Evolutionary conservation across 2,113 vertebrate species (phyloP).

Genomic region (Pterocles burchelli): DNA sequence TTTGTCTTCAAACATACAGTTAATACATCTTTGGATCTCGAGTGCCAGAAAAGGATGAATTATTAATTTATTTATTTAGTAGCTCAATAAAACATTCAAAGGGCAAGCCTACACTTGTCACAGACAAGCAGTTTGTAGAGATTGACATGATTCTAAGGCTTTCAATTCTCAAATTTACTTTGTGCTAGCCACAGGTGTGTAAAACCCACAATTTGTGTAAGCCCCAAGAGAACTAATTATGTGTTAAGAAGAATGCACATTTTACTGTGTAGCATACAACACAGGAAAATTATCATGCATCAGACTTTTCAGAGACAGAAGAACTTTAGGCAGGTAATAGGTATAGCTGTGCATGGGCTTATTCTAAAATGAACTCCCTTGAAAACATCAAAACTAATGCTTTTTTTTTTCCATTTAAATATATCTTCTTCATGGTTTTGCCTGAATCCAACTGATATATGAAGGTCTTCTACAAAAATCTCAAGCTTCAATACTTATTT

Average conservation of each 20-base stretch:
- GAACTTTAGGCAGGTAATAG: slow-evolving; percentile 14
- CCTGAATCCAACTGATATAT: neutral
- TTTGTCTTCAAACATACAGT: neutral
- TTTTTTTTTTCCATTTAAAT: neutral
- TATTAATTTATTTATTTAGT: slow-evolving; percentile 25
- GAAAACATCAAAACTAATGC: neutral
- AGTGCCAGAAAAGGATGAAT: neutral
- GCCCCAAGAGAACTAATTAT: slow-evolving; percentile 64
- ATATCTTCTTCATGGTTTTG: neutral
- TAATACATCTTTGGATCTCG: neutral
- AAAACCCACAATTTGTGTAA: slow-evolving; percentile 17
- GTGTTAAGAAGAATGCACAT: slow-evolving; percentile 28
- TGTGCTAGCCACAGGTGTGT: slow-evolving; percentile 23
- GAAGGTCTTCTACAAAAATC: neutral
- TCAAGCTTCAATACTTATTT: neutral
- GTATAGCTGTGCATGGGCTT: neutral
- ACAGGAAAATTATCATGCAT: slow-evolving; percentile 25
- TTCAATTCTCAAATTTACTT: slow-evolving; percentile 50
- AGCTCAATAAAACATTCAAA: slow-evolving; percentile 29
- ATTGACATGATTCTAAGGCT: slow-evolving; percentile 39
- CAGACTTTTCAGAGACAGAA: slow-evolving; percentile 3
- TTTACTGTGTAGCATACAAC: slow-evolving; percentile 7
- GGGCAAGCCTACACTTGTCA: neutral
- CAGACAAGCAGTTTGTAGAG: slow-evolving; percentile 12
- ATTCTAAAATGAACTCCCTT: slow-evolving; percentile 17